A percentile compares a stretch with the other conserved stretches of the same genome.
phyloP scores from a whole-genome alignment of 1,140 invertebrate genomes.

The Zophobas morio region DNA sequence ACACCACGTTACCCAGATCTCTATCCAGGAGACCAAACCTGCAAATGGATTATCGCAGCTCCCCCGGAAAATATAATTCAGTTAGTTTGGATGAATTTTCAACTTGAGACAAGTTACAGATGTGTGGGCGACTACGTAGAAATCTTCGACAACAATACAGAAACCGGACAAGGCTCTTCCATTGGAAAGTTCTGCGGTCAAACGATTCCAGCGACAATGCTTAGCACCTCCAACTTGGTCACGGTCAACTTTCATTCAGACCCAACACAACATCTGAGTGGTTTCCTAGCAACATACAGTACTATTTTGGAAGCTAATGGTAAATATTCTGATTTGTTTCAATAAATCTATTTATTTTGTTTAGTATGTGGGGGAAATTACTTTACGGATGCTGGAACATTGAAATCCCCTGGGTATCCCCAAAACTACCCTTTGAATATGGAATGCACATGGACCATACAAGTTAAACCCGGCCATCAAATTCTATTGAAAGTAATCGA shows the following conservation, averaged over 20 bases:
- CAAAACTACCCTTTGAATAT: slow-evolving; percentile 75
- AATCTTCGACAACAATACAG: slow-evolving; percentile 73
- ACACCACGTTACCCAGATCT: slow-evolving; percentile 68
- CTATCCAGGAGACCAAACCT: slow-evolving; percentile 77
- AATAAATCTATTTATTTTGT: slow-evolving; percentile 43
- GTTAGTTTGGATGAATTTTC: slow-evolving; percentile 82
- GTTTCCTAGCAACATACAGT: slow-evolving; percentile 81
- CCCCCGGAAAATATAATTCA: slow-evolving; percentile 79
- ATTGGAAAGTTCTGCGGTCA: slow-evolving; percentile 81
- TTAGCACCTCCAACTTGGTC: slow-evolving; percentile 77
- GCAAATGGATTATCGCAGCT: slow-evolving; percentile 86
- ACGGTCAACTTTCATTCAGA: slow-evolving; percentile 81
- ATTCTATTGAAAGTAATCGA: slow-evolving; percentile 79
- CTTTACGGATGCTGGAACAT: slow-evolving; percentile 75
- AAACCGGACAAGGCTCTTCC: slow-evolving; percentile 52
- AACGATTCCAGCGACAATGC: slow-evolving; percentile 77
- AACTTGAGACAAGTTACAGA: slow-evolving; percentile 72
- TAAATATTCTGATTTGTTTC: slow-evolving; percentile 57
- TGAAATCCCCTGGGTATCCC: slow-evolving; percentile 86
- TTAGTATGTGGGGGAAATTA: slow-evolving; percentile 84
- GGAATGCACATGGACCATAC: slow-evolving; percentile 84
- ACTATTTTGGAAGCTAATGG: slow-evolving; percentile 76
- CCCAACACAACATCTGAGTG: slow-evolving; percentile 70
- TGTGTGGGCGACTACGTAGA: slow-evolving; percentile 84
- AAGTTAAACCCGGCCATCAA: slow-evolving; percentile 77